Evolutionary conservation across 2,113 vertebrate species (phyloP).

Genomic region (Chrysemys picta): DNA sequence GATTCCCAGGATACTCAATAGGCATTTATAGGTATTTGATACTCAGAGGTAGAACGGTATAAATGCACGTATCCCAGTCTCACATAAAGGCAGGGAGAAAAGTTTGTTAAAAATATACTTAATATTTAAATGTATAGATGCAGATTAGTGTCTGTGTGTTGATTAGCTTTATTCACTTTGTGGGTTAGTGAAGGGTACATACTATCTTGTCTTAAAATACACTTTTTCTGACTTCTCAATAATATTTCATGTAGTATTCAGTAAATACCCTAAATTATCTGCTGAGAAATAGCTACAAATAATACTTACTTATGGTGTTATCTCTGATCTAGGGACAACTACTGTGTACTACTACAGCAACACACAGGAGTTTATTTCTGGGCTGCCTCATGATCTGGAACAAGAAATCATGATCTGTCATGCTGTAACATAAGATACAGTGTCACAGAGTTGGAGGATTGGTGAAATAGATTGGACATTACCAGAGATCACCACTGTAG

Average conservation of each 20-base stretch:
- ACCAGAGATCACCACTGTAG: neutral
- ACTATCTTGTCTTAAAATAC: neutral
- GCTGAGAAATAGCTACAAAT: neutral
- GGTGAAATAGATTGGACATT: neutral
- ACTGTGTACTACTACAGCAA: neutral
- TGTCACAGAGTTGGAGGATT: fast-evolving
- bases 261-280: neutral
- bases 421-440: fast-evolving
- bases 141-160: neutral
- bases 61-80: neutral
- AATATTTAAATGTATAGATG: neutral
- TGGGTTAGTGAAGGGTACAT: fast-evolving
- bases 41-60: neutral
- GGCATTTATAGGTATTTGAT: fast-evolving
- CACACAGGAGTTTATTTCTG: neutral
- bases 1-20: fast-evolving
- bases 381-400: neutral
- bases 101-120: too few relatives aligned
- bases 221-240: neutral
- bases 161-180: neutral
- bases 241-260: neutral
- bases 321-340: neutral
- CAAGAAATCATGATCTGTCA: neutral
- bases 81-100: neutral
- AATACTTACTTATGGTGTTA: neutral